Base-by-base conservation (phyloP, 2,888 invertebrate species). In the Leistus spinibarbis region DNA sequence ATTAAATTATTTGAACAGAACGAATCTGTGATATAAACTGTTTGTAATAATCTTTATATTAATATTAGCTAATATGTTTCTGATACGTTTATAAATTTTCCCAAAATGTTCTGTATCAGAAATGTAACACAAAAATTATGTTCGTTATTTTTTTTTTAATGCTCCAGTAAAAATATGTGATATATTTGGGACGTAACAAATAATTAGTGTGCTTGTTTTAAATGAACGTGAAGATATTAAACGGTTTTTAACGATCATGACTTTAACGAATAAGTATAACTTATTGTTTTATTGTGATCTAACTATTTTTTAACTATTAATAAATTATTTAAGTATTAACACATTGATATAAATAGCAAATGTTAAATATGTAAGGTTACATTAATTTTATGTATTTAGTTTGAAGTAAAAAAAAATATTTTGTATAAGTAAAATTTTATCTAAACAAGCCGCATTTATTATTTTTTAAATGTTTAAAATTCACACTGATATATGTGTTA, bases 331-430 rank as follows among this genome's bases (percentile, higher is more conserved):
- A 60, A 60, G 60, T 60, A 60, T 4, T 60, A 60, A 60, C 60
- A 54, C 40, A 40, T 40, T 40, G 40, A 40, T 40, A 10, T 40
- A 60, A 60, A 60, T 22, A 1, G 5, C 16, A 60, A 60, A 57
- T 57, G 57, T 68, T 19, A 68, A 69, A 69, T 72, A 72, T 65
- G 40, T 72, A 64, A 72, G 27, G 65, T 72, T 72, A 72, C 56
- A 72, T 72, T 72, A 72, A 72, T 72, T 72, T 72, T 72, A 72
- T 72, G 66, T 72, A 72, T 72, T 70, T 66, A 57, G 60, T 10
- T 22, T 40, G 40, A 40, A 40, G 13, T 40, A 40, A 40, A 40
- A 40, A 40, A 40, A 10, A 40, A 40, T 40, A 13, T 10, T 68
- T 68, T 68, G 54, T 68, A 68, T 57, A 68, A 62, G 63, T 40